A percentile compares a stretch with the other conserved stretches of the same genome.
Conservation (phyloP, 2,113 vertebrate species). For the Bagarius yarrelli region DNA sequence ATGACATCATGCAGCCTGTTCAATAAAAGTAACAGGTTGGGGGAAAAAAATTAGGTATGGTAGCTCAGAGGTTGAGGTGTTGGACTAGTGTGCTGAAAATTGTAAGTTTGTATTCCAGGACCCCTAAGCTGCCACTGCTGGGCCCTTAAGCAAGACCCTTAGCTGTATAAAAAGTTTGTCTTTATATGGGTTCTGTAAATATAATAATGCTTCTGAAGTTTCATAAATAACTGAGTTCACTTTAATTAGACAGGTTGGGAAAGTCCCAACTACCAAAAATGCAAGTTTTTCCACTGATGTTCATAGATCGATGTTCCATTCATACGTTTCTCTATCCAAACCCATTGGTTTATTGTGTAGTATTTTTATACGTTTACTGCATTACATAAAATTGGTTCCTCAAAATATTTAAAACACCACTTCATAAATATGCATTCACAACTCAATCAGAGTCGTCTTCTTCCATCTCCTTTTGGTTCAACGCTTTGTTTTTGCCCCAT, state of each 20-base stretch:
- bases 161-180: not conserved
- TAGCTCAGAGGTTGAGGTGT: too few relatives aligned
- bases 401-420: slow-evolving; percentile 15
- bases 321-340: not conserved
- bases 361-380: not conserved
- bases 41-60: not conserved
- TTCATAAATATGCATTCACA: not conserved
- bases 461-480: slow-evolving; percentile 38
- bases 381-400: not conserved
- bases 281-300: not conserved
- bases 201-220: slow-evolving; percentile 26
- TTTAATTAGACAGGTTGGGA: slow-evolving; percentile 33
- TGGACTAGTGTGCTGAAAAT: too few relatives aligned
- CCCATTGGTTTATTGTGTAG: not conserved
- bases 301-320: not conserved
- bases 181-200: slow-evolving; percentile 40
- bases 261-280: slow-evolving; percentile 1
- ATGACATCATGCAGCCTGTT: slow-evolving; percentile 31
- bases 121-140: too few relatives aligned
- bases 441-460: not conserved
- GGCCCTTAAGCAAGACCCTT: too few relatives aligned
- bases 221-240: slow-evolving; percentile 31
- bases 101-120: too few relatives aligned
- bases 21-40: slow-evolving; percentile 48
- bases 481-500: slow-evolving; percentile 33